A percentile compares a stretch with the other conserved stretches of the same genome.
phyloP scores from a whole-genome alignment of 2,113 vertebrate species.

The Chascanopsetta lugubris region DNA sequence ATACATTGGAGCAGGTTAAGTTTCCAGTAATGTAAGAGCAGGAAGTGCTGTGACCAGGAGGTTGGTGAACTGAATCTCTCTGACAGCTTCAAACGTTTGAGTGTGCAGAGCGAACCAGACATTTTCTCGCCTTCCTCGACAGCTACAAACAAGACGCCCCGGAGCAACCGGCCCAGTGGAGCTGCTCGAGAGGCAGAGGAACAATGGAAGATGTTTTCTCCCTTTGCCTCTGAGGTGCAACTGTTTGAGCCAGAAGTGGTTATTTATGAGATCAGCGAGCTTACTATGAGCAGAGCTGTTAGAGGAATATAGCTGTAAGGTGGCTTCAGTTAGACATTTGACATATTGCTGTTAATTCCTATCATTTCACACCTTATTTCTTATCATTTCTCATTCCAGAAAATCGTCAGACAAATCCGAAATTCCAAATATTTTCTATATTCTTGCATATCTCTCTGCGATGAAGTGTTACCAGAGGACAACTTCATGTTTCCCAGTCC shows the following conservation, averaged over 20 bases:
- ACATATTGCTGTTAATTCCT: background rate
- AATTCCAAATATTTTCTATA: background rate
- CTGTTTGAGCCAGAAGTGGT: conserved; percentile 7
- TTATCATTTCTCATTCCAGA: background rate
- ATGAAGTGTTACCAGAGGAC: conserved; percentile 56
- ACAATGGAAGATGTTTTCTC: conserved; percentile 35
- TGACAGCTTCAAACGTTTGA: background rate
- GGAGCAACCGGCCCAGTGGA: conserved; percentile 28
- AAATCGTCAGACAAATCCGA: no score
- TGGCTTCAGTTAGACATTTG: background rate
- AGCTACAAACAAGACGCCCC: conserved; percentile 44
- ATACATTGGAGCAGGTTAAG: background rate
- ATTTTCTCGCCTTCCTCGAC: conserved; percentile 14
- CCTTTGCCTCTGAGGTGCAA: conserved; percentile 5
- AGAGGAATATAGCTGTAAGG: background rate
- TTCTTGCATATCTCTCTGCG: conserved; percentile 8
- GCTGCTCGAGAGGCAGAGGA: conserved; percentile 27
- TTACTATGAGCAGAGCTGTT: background rate
- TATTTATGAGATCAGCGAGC: conserved; percentile 8
- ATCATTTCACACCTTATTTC: background rate
- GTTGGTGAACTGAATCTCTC: conserved; percentile 3
- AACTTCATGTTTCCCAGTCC: conserved; percentile 63
- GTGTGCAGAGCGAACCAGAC: conserved; percentile 12
- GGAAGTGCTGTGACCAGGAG: conserved; percentile 1
- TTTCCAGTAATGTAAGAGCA: background rate